Evolutionary conservation across 1,140 invertebrate species (phyloP).

Genomic region (Drosophila parvula): DNA sequence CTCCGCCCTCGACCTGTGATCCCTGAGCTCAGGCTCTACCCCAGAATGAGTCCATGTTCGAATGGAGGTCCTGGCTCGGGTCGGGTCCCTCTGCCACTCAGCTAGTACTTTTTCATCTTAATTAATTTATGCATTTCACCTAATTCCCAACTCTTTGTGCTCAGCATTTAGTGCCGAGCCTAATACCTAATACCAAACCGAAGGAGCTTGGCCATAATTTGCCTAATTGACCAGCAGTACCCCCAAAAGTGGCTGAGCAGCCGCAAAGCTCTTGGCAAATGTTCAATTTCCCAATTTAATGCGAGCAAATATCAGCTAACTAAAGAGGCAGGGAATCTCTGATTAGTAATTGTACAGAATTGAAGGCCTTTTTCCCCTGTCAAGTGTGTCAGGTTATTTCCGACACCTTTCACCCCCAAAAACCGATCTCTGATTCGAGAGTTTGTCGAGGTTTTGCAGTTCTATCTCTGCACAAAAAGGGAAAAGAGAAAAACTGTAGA

Average conservation of each 20-base stretch:
- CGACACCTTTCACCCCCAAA: background rate
- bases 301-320: background rate
- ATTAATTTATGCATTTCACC: constrained; percentile 55
- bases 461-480: no score
- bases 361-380: background rate
- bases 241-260: background rate
- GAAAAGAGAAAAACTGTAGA: no score
- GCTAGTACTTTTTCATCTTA: constrained; percentile 36
- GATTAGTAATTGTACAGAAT: background rate
- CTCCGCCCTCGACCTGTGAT: background rate
- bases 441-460: background rate
- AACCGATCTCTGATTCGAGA: constrained; percentile 7
- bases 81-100: constrained; percentile 6
- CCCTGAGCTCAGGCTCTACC: constrained; percentile 2
- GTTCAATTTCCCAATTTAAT: constrained; percentile 8
- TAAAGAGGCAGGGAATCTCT: background rate
- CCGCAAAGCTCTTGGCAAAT: background rate
- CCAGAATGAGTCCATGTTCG: constrained; percentile 13
- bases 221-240: constrained; percentile 26
- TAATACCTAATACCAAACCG: background rate
- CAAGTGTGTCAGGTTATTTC: background rate
- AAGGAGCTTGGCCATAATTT: constrained; percentile 18
- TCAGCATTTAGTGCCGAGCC: background rate
- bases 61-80: background rate
- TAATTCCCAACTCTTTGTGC: constrained; percentile 6